phyloP scores from a whole-genome alignment of 53 echinoderm and acorn worm species.

The Crossaster papposus region DNA sequence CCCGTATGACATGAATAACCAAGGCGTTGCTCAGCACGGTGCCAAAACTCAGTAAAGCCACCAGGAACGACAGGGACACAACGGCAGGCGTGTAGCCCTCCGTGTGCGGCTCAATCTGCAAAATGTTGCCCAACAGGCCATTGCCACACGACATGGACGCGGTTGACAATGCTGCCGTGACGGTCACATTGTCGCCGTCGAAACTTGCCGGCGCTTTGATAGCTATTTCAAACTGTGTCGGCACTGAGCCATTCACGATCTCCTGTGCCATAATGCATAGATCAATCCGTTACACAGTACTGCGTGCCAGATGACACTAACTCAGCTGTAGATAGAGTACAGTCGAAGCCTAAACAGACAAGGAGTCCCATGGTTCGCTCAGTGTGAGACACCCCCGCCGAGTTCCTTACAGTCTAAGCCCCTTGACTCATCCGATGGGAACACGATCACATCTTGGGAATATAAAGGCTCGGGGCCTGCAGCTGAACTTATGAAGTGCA shows the following conservation, averaged over 20 bases:
- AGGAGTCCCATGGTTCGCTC: background rate
- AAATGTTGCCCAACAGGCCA: constrained; percentile 14
- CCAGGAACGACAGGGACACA: constrained; percentile 56
- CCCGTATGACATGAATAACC: constrained; percentile 80
- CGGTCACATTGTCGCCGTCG: constrained; percentile 4
- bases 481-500: constrained; percentile 1
- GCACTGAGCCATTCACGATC: constrained; percentile 28
- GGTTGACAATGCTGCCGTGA: background rate
- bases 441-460: constrained; percentile 53
- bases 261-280: constrained; percentile 30
- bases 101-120: constrained; percentile 30
- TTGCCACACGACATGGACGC: constrained; percentile 12
- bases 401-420: constrained; percentile 20
- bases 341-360: background rate
- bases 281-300: background rate
- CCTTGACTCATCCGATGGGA: constrained; percentile 28
- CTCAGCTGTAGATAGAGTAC: constrained; percentile 12
- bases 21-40: constrained; percentile 78
- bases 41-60: constrained; percentile 68
- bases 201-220: background rate
- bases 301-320: background rate
- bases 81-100: constrained; percentile 31
- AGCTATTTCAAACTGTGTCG: constrained; percentile 6
- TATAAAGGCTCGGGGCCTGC: background rate
- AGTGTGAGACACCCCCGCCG: background rate